Percentiles rank a stretch among this genome's conserved stretches.
phyloP scores from a whole-genome alignment of 1,140 invertebrate species.

The Drosophila sp. region DNA sequence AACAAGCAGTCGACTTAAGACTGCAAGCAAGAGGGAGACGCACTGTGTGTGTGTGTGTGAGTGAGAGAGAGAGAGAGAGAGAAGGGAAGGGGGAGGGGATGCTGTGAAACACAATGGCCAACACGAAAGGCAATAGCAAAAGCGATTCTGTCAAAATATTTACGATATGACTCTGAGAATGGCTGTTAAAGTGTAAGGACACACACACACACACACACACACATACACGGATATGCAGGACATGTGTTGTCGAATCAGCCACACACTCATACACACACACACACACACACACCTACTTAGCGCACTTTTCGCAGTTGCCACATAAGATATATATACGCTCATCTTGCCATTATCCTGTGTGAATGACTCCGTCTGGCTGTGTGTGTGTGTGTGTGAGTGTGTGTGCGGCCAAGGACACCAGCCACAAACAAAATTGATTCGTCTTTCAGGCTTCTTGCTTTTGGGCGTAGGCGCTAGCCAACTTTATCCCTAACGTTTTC shows the following conservation, averaged over 20 bases:
- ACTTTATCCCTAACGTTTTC: conserved; percentile 25
- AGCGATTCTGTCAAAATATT: conserved; percentile 83
- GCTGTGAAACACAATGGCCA: conserved; percentile 71
- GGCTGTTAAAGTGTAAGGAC: conserved; percentile 66
- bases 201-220: conserved; percentile 34
- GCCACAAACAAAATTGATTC: conserved; percentile 49
- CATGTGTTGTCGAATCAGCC: conserved; percentile 57
- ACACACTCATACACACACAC: conserved; percentile 12
- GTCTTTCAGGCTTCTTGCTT: conserved; percentile 19
- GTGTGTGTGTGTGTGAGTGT: conserved; percentile 2
- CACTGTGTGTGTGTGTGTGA: no score
- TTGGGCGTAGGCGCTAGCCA: conserved; percentile 42
- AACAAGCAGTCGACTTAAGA: conserved; percentile 23
- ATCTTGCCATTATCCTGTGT: conserved; percentile 49
- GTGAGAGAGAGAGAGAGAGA: not conserved
- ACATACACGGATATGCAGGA: conserved; percentile 18
- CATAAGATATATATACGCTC: conserved; percentile 50
- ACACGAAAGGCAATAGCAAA: conserved; percentile 75
- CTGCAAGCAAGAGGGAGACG: no score
- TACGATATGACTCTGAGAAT: conserved; percentile 76
- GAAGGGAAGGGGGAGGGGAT: conserved; percentile 16
- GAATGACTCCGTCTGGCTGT: not conserved
- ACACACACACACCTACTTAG: conserved; percentile 56
- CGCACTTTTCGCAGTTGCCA: conserved; percentile 50
- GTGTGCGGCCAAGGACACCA: conserved; percentile 54